Percentiles rank a stretch among this genome's conserved stretches.
phyloP scores from a whole-genome alignment of 1,140 invertebrate species.

The Drosophila biarmipes region DNA sequence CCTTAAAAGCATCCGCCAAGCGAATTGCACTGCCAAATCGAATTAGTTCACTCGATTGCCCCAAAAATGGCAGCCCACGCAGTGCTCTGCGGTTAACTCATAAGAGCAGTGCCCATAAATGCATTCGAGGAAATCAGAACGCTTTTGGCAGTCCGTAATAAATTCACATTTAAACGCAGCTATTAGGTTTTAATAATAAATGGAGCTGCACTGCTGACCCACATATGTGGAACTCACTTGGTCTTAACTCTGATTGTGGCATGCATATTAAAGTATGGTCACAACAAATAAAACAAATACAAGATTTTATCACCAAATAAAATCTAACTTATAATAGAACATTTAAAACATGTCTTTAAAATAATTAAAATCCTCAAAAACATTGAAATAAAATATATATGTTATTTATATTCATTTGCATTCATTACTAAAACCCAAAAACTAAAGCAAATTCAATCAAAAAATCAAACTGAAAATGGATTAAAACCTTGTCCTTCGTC shows the following conservation, averaged over 20 bases:
- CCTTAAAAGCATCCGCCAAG: slow-evolving; percentile 62
- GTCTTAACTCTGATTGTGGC: not conserved
- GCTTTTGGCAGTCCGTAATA: slow-evolving; percentile 17
- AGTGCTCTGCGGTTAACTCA: slow-evolving; percentile 5
- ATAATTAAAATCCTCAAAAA: too few species aligned
- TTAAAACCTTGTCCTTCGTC: not conserved
- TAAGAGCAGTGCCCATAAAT: slow-evolving; percentile 11
- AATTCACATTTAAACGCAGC: slow-evolving; percentile 10
- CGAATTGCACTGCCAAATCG: slow-evolving; percentile 35
- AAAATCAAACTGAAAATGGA: too few species aligned
- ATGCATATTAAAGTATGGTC: too few species aligned
- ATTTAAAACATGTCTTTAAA: too few species aligned
- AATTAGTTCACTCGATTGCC: slow-evolving; percentile 38
- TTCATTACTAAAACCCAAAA: too few species aligned
- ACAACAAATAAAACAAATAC: too few species aligned
- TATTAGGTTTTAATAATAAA: not conserved
- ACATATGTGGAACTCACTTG: not conserved
- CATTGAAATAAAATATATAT: too few species aligned
- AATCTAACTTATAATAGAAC: too few species aligned
- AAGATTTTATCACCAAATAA: too few species aligned
- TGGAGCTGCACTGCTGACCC: not conserved
- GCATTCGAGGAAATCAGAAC: slow-evolving; percentile 15
- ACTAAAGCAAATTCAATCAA: not conserved
- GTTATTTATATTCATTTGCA: too few species aligned
- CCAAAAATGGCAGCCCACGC: slow-evolving; percentile 64